Base-by-base conservation (phyloP, 2,113 vertebrate genomes). In the Leucosticte australis region DNA sequence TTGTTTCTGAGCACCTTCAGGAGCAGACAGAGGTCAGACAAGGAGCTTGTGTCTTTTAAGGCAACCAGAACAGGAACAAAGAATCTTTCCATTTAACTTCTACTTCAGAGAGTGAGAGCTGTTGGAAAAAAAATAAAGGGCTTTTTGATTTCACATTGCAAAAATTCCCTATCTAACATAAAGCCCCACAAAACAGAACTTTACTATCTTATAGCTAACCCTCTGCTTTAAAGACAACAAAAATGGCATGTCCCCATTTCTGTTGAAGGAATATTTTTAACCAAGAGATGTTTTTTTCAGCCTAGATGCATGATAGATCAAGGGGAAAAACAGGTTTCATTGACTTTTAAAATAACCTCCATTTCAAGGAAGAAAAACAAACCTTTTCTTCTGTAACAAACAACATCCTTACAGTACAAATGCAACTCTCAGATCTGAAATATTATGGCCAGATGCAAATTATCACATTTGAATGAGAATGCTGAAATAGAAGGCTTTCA, bases 251-350 rank as follows among this genome's bases (percentile, higher is more conserved):
- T 80, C 73, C 88, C 35, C 73, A 10, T 96, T 94, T 92, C 82
- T 90, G 27, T 15, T 76, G 60, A 59, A 83, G 41, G 75, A 91
- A 56, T 86, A 91, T 93, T 95, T 97, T 93, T 95, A 90, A 94
- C 71, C 8, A 50, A 87, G 50, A 77, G 35, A 88, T 88, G 18
- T 79, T 92, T 94, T 94, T 81, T 79, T 90, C 83, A 96, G 71
- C 56, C 79, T 93, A 80, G 85, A 86, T 83, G 68, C 79, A 83
- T 77, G 52, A 53, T 27, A 92, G 63, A 96, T 95, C 83, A 94
- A 95, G 90, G n/a, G 42, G 55, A 5, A 47, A 31, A 92, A n/a
- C 18, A 14, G 31, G 60, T 64, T 91, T 90, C 64, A 55, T 41
- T 92, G 82, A 83, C 87, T 95, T 96, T 74, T 88, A 92, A 96